Percentiles rank a stretch among this genome's conserved stretches.
Conservation (phyloP, 1,140 invertebrate species). For the Eueides isabella region DNA sequence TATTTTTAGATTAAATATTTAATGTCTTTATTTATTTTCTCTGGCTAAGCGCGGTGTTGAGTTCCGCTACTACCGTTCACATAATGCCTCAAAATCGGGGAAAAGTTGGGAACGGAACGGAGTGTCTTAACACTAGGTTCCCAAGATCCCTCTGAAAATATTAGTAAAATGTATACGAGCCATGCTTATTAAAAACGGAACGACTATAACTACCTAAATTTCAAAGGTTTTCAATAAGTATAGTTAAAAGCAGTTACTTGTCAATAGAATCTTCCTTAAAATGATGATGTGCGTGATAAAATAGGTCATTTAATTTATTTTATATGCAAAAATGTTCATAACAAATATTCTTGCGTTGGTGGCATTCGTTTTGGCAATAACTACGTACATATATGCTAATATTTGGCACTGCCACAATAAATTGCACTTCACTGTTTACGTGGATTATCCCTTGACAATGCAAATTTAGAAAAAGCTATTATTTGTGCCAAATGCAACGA, state of each 20-base stretch:
- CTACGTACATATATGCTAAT: constrained; percentile 32
- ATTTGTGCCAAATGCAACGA: constrained; percentile 34
- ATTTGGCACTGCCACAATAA: constrained; percentile 62
- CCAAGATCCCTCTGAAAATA: too few species aligned
- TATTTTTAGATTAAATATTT: too few species aligned
- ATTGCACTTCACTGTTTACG: constrained; percentile 63
- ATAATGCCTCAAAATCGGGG: too few species aligned
- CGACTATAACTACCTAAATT: neutral
- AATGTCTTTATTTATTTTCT: too few species aligned
- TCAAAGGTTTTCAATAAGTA: neutral
- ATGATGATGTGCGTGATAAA: too few species aligned
- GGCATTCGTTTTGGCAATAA: constrained; percentile 20
- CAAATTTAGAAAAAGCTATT: constrained; percentile 33
- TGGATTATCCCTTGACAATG: constrained; percentile 51
- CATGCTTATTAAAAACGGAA: too few species aligned
- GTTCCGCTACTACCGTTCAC: too few species aligned
- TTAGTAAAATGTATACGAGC: too few species aligned
- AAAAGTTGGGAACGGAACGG: too few species aligned
- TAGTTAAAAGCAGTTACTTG: neutral
- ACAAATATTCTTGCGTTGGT: constrained; percentile 15
- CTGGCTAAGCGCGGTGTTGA: too few species aligned
- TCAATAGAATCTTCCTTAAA: too few species aligned
- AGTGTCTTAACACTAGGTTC: too few species aligned
- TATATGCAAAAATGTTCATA: neutral
- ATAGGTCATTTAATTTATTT: neutral